A percentile compares a stretch with the other conserved stretches of the same genome.
Conservation (phyloP, 2,113 vertebrate species). For the Chroicocephalus ridibundus region DNA sequence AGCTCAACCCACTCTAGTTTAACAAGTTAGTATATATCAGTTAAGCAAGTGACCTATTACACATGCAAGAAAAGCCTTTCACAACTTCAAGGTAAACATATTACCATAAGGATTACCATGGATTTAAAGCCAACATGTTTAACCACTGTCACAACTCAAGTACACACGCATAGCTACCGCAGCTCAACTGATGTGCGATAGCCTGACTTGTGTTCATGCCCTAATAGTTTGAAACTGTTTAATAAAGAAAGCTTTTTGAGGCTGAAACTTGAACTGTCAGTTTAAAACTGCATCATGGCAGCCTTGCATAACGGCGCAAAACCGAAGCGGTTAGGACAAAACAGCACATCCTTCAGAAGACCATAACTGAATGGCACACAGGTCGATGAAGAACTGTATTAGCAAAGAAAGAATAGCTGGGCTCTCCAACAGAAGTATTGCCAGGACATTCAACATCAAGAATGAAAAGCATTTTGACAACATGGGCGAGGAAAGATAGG, state of each 20-base stretch:
- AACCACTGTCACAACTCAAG: not conserved
- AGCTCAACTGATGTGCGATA: not conserved
- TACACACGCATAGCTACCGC: not conserved
- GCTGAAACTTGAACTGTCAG: not conserved
- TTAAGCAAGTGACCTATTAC: not conserved
- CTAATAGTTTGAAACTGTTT: not conserved
- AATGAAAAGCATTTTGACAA: constrained; percentile 14
- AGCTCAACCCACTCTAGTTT: not conserved
- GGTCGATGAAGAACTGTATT: not conserved
- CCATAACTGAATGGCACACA: not conserved
- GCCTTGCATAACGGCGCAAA: not conserved
- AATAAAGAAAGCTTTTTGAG: not conserved
- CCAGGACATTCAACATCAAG: not conserved
- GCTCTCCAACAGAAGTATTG: not conserved
- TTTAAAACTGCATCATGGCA: not conserved
- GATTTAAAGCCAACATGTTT: not conserved
- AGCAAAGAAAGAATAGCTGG: not conserved
- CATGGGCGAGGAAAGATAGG: not conserved
- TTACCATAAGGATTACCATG: not conserved
- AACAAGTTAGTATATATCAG: not conserved
- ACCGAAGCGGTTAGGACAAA: not conserved
- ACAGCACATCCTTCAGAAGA: not conserved
- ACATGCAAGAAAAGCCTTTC: not conserved
- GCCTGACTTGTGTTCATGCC: not conserved
- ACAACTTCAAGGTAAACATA: not conserved